Evolutionary conservation across 2,888 invertebrate species (phyloP), one percentile per base, ranked within the genome.

Genomic region (Ophion costatus): DNA sequence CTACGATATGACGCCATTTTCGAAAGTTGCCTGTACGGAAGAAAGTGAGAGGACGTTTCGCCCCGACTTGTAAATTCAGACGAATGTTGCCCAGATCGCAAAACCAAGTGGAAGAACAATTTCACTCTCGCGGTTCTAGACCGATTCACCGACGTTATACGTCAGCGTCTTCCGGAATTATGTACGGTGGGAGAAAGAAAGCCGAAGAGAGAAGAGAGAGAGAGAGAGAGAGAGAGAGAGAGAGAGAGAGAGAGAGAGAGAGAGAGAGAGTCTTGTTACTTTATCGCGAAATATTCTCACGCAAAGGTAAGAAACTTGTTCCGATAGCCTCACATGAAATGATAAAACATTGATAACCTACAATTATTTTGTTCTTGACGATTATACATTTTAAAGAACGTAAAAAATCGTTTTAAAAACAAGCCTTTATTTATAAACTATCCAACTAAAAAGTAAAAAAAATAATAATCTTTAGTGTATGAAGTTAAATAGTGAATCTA

Each of bases 41-140:
- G 88, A 88, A 88, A 88, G 87, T 87, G 82, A 83, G 80, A 82
- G 84, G 80, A 70, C 82, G 82, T 64, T 80, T 82, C 70, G 77
- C 82, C 76, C 78, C 75, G 74, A 59, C 73, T 67, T 82, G 82
- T 78, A 33, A 84, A 86, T 76, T 82, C 80, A 73, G 20, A 61
- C 79, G 76, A 82, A 80, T 84, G 74, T 38, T 78, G 38, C 75
- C 64, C 69, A 29, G 42, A 84, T 77, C 75, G 79, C 24, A 64
- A 71, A 71, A 67, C 38, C 80, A 51, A 69, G 81, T 73, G 57
- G 64, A 81, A 69, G 73, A 79, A 84, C 59, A 84, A 84, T 84
- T 86, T 86, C 80, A 84, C 82, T 59, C 79, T 71, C 71, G 63
- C 29, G 51, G 29, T 76, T 69, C 61, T 74, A 56, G 79, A 56